Base-by-base conservation (phyloP, 2,113 vertebrate species). In the Oncorhynchus kisutch region DNA sequence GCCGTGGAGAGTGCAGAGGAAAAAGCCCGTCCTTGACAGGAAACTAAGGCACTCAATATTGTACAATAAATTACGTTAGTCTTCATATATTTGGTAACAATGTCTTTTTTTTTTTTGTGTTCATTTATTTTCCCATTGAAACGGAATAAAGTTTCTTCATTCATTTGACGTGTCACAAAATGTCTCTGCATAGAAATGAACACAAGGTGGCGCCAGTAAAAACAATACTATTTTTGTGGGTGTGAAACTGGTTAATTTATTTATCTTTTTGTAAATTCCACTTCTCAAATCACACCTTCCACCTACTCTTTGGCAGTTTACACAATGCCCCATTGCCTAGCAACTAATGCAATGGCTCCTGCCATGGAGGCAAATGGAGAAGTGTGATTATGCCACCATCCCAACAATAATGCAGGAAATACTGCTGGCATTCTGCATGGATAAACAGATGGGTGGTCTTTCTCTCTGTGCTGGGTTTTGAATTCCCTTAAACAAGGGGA, bases 301-400 rank as follows among this genome's bases (percentile, higher is more conserved):
- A 29, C 29, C 51, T 57, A 57, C 18, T 5, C 54, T 34, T 62
- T 59, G 27, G 71, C 49, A 72, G 31, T 60, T 60, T 59, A 76
- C n/a, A 66, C 29, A 74, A 67, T 24, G 67, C 18, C 18, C 62
- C 0, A 75, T 85, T 79, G 67, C 85, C 62, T 78, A 71, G 87
- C 81, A 82, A 82, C 88, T 74, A 80, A 76, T 83, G 34, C 73
- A 81, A 80, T 78, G 75, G 71, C 77, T 78, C 77, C 64, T 51
- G 74, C 72, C 80, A 57, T 71, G 60, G 66, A 71, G 77, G 67
- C 64, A 78, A 85, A 80, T 70, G 31, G 8, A 11, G 31, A 81
- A 31, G 78, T 70, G 79, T 65, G 74, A 69, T 74, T 65, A 72
- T 74, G 74, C 29, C n/a, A 4, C 64, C 70, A 3, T 9, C 72